Conservation (phyloP, 2,113 vertebrate genomes). For the Chaetops frenatus region DNA sequence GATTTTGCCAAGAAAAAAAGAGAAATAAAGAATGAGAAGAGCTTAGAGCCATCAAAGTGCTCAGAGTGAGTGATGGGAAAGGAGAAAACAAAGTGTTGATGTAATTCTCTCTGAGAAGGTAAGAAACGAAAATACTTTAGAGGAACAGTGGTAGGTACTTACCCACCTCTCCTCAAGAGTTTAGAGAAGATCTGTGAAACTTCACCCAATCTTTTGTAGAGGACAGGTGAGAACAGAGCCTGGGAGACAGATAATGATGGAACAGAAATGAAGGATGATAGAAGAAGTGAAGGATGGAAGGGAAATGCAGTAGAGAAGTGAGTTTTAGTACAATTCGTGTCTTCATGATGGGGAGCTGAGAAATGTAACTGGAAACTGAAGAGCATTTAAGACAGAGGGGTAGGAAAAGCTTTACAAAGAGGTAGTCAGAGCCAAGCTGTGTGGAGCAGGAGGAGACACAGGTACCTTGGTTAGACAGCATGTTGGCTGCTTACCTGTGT, state of each 20-base stretch:
- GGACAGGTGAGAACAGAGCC: not conserved
- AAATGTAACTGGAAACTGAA: not conserved
- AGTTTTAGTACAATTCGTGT: not conserved
- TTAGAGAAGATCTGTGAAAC: not conserved
- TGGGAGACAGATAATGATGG: not conserved
- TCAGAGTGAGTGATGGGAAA: not conserved
- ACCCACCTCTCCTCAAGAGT: not conserved
- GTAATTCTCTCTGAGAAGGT: not conserved
- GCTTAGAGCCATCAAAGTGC: not conserved
- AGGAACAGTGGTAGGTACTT: not conserved
- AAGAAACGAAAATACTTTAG: not conserved
- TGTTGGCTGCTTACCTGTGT: not conserved
- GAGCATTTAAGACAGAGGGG: not conserved
- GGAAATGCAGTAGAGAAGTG: not conserved
- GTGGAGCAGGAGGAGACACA: accelerated
- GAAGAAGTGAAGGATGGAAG: not conserved
- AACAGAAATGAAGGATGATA: not conserved
- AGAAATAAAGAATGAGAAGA: not conserved
- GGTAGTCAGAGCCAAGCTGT: not conserved
- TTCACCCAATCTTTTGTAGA: not conserved
- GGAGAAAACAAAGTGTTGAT: not conserved
- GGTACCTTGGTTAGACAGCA: not conserved
- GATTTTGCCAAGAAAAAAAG: not conserved
- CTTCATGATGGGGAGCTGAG: not conserved
- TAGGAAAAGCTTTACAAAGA: not conserved